phyloP scores from a whole-genome alignment of 2,113 vertebrate species.

The Nanorana parkeri region DNA sequence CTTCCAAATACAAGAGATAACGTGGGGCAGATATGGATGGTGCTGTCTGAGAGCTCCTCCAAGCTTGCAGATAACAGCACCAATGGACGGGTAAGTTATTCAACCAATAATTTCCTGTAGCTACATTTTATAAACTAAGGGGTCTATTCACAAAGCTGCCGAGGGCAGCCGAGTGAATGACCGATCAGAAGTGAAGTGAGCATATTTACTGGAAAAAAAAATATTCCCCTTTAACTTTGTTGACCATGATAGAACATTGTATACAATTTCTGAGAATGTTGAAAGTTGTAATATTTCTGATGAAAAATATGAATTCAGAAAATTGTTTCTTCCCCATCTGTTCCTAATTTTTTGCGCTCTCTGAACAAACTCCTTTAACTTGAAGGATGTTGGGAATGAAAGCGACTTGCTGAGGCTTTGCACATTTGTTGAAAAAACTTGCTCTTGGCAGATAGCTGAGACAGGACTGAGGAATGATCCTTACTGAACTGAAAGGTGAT shows the following conservation, averaged over 20 bases:
- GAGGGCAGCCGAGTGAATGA: too few species aligned
- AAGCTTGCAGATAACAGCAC: too few species aligned
- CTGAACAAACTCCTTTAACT: conserved; percentile 54
- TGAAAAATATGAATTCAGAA: conserved; percentile 28
- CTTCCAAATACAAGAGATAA: too few species aligned
- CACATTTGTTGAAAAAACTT: conserved; percentile 52
- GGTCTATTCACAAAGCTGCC: too few species aligned
- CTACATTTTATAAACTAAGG: too few species aligned
- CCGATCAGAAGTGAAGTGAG: too few species aligned
- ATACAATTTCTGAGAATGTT: conserved; percentile 5
- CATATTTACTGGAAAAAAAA: too few species aligned
- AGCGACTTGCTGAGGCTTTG: conserved; percentile 43
- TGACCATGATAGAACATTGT: conserved; percentile 4
- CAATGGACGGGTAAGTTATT: too few species aligned
- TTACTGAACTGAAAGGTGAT: conserved; percentile 51
- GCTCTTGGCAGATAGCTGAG: conserved; percentile 49
- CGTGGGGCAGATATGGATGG: too few species aligned
- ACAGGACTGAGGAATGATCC: conserved; percentile 43
- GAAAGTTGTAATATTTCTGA: background rate
- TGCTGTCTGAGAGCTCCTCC: too few species aligned
- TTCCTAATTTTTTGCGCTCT: conserved; percentile 54
- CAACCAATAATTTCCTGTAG: background rate
- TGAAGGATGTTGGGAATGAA: conserved; percentile 54
- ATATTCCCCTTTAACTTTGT: background rate
- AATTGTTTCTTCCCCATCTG: conserved; percentile 49